These are phyloP conservation scores for Sceloporus undulatus DNA, from an alignment of 2,113 vertebrate genomes.

Conservation along the genomic window DNA sequence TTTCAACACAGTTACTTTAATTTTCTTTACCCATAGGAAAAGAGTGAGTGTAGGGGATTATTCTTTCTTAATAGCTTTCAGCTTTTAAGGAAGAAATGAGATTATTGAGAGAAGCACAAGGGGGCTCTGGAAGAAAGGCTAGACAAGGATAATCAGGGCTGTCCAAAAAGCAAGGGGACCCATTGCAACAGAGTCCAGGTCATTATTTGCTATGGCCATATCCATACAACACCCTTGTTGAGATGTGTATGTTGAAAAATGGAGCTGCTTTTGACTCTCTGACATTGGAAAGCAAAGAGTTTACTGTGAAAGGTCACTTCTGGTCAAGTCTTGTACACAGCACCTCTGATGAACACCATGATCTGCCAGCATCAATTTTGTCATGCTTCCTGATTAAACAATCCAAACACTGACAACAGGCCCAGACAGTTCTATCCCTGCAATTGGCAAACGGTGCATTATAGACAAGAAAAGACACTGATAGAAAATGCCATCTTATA, in stretches of 20 bases:
- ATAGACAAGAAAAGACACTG: too few relatives aligned
- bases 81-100: background rate
- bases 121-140: background rate
- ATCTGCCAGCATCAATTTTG: too few relatives aligned
- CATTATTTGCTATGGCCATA: too few relatives aligned
- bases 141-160: background rate
- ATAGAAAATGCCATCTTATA: too few relatives aligned
- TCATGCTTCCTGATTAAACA: too few relatives aligned
- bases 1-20: fast-evolving
- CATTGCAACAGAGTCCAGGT: background rate
- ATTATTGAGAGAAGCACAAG: background rate
- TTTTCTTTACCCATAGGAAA: background rate
- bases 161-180: background rate
- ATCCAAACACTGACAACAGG: too few relatives aligned
- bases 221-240: too few relatives aligned
- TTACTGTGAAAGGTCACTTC: too few relatives aligned
- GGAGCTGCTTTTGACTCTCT: background rate
- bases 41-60: background rate
- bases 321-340: too few relatives aligned
- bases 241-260: too few relatives aligned
- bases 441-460: background rate
- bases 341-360: too few relatives aligned
- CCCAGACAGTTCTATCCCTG: background rate
- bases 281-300: background rate
- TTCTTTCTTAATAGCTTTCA: background rate